phyloP scores from a whole-genome alignment of 1,140 invertebrate genomes.

The Drosophila punjabiensis region DNA sequence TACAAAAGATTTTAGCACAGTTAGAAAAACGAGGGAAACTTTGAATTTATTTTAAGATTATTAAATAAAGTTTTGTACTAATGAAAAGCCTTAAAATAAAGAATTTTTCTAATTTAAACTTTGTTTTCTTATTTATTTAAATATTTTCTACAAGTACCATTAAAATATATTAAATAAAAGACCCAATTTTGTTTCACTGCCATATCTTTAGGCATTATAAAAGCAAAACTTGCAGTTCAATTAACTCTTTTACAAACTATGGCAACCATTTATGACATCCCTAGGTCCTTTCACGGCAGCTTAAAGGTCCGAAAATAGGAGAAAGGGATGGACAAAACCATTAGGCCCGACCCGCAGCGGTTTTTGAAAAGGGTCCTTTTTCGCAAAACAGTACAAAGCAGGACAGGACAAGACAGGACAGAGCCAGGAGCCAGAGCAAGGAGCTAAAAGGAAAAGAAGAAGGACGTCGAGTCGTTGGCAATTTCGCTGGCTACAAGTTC shows the following conservation, averaged over 20 bases:
- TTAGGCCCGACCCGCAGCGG: conserved; percentile 23
- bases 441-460: neutral
- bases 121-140: neutral
- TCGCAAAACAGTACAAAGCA: neutral
- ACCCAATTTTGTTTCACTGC: neutral
- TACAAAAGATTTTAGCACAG: neutral
- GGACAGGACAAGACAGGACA: neutral
- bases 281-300: conserved; percentile 51
- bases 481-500: conserved; percentile 65
- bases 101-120: neutral
- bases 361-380: conserved; percentile 51
- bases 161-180: neutral
- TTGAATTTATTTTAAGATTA: too few relatives aligned
- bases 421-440: neutral
- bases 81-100: neutral
- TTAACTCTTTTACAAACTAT: conserved; percentile 62
- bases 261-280: conserved; percentile 48
- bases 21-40: neutral
- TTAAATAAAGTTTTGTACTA: neutral
- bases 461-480: conserved; percentile 29
- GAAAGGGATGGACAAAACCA: conserved; percentile 23
- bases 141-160: neutral
- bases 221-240: conserved; percentile 58
- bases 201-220: conserved; percentile 15
- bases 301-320: conserved; percentile 33